Base-by-base conservation (phyloP, 2,888 invertebrate species). In the Keiferia lycopersicella region DNA sequence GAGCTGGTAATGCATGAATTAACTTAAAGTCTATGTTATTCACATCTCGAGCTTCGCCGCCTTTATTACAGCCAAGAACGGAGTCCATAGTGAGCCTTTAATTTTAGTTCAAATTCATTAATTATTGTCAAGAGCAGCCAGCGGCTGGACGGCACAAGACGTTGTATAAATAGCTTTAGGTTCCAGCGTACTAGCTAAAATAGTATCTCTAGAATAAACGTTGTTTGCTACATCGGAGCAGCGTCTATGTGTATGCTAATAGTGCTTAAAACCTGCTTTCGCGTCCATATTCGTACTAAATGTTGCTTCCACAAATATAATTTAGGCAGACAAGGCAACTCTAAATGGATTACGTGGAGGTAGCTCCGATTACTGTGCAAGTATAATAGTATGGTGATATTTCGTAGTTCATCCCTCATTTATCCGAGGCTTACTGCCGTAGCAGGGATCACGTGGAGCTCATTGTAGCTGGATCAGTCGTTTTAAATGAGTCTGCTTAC, bases 401-500 rank as follows among this genome's bases (percentile, higher is more conserved):
- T 74, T 73, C 73, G 73, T 73, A 71, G 73, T 68, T 69, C 73
- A 73, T 76, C 75, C 76, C 73, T 71, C 66, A 64, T 71, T 83
- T 82, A 82, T 83, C 80, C 75, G 38, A 38, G 77, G 80, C 80
- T 83, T 83, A 81, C 67, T 26, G 74, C 67, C 76, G 78, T 71
- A 70, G 72, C 70, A 68, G 69, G 70, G 68, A 71, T 71, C 71
- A 71, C 68, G 79, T 80, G 73, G 72, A 70, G 71, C 69, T 70
- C 73, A 75, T 76, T 76, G 77, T 74, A 69, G 71, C 74, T 71
- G 76, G 80, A 77, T 81, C 78, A 84, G 80, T 80, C 79, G 74
- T 76, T 81, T 77, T 81, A 83, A 84, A 85, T 84, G 78, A 86
- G 80, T 71, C 72, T 71, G 70, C 73, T 73, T 69, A 64, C 60